Percentiles rank a stretch among this genome's conserved stretches.
Evolutionary conservation across 1,140 invertebrate genomes (phyloP).

Genomic region (Drosophila subpulchrella): DNA sequence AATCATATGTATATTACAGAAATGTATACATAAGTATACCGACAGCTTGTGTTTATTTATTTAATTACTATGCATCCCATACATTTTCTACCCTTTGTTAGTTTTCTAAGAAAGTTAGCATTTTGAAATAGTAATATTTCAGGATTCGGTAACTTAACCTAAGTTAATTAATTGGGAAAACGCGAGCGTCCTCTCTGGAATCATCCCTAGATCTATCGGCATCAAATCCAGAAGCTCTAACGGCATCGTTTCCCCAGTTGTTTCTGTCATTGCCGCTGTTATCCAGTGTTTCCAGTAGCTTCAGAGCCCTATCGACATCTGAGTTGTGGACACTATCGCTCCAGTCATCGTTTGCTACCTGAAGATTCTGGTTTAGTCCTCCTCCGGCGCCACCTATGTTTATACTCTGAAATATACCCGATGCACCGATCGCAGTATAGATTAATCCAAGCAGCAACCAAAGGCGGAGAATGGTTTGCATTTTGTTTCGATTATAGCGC

Average conservation of each 20-base stretch:
- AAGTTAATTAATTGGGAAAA: conserved; percentile 12
- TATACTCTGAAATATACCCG: conserved; percentile 25
- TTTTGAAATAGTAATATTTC: no score
- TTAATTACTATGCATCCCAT: no score
- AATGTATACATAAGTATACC: no score
- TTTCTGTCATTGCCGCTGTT: conserved; percentile 5
- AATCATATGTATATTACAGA: no score
- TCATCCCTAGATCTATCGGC: background rate
- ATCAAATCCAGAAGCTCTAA: conserved; percentile 6
- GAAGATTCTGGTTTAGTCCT: background rate
- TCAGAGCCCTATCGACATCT: conserved; percentile 17
- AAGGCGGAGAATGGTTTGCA: conserved; percentile 27
- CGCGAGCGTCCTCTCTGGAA: background rate
- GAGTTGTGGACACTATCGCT: conserved; percentile 9
- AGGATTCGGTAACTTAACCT: background rate
- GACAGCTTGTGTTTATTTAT: no score
- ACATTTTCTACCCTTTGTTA: no score
- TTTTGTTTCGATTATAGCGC: conserved; percentile 18
- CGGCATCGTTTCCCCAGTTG: conserved; percentile 10
- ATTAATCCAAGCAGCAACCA: conserved; percentile 33
- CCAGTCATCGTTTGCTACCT: background rate
- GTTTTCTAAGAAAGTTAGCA: no score
- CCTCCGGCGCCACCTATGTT: conserved; percentile 3
- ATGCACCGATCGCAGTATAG: conserved; percentile 9
- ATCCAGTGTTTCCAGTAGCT: conserved; percentile 18